Percentiles rank a stretch among this genome's conserved stretches.
phyloP scores from a whole-genome alignment of 2,113 vertebrate genomes.

The Silurus meridionalis region DNA sequence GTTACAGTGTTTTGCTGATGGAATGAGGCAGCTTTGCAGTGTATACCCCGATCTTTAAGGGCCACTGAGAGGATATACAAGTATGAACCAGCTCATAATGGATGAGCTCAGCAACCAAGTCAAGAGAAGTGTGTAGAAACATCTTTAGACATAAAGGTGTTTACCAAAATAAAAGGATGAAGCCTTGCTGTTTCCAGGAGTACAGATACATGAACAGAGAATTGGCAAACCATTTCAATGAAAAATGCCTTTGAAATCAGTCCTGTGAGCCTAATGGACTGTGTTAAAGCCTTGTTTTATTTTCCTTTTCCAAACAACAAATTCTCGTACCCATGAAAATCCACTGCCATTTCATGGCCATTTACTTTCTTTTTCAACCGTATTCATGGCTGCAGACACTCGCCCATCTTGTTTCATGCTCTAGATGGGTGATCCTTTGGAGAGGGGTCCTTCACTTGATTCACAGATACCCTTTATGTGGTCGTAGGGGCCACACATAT shows the following conservation, averaged over 20 bases:
- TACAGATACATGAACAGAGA: not conserved
- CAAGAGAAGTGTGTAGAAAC: not conserved
- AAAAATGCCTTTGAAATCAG: not conserved
- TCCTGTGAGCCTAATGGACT: not conserved
- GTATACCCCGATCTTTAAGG: not conserved
- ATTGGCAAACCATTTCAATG: not conserved
- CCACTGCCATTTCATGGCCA: not conserved
- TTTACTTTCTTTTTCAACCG: not conserved
- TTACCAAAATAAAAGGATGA: not conserved
- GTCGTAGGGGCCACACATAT: not conserved
- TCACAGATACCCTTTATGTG: not conserved
- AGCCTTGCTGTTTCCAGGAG: not conserved
- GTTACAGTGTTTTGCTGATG: not conserved
- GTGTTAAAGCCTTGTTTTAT: not conserved
- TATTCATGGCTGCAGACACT: not conserved
- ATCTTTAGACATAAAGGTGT: not conserved
- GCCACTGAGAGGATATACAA: not conserved
- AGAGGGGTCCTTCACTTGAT: not conserved
- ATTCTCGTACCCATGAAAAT: not conserved
- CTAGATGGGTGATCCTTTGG: not conserved
- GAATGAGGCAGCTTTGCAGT: not conserved
- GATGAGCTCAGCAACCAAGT: not conserved
- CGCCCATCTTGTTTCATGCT: not conserved
- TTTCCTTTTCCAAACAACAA: not conserved
- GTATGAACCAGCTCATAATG: not conserved